A percentile compares a stretch with the other conserved stretches of the same genome.
Evolutionary conservation across 1,140 invertebrate genomes (phyloP).

Genomic region (Stenopsyche tienmushanensis): DNA sequence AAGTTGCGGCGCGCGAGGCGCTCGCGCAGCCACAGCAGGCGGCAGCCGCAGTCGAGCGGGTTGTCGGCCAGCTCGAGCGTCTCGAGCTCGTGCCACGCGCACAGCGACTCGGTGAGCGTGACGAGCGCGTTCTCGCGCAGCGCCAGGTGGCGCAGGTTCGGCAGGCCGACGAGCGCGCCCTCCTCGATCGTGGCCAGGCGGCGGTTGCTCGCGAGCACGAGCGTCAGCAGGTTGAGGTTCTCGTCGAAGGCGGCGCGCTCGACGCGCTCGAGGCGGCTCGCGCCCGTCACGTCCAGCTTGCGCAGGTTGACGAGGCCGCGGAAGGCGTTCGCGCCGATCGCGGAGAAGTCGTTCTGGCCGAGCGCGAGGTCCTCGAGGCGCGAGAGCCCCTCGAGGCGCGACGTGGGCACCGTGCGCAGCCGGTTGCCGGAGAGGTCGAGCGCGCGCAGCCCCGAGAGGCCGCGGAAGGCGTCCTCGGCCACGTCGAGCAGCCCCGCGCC

Average conservation of each 20-base stretch:
- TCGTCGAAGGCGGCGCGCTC: constrained; percentile 74
- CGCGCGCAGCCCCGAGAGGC: constrained; percentile 69
- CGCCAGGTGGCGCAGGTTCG: constrained; percentile 72
- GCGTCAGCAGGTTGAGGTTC: constrained; percentile 77
- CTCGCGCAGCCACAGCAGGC: constrained; percentile 76
- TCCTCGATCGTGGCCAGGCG: constrained; percentile 69
- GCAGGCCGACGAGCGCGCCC: constrained; percentile 72
- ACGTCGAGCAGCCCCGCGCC: constrained; percentile 78
- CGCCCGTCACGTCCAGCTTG: constrained; percentile 74
- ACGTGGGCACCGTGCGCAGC: constrained; percentile 71
- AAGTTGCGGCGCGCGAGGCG: constrained; percentile 72
- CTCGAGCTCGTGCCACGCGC: constrained; percentile 76
- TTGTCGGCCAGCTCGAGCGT: constrained; percentile 79
- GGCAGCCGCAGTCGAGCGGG: constrained; percentile 79
- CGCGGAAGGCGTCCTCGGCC: constrained; percentile 71
- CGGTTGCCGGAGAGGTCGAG: constrained; percentile 80
- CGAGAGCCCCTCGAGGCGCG: constrained; percentile 67
- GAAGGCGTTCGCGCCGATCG: constrained; percentile 70
- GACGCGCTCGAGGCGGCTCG: constrained; percentile 66
- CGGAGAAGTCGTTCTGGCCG: constrained; percentile 78
- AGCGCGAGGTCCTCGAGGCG: constrained; percentile 77
- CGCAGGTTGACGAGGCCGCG: constrained; percentile 74
- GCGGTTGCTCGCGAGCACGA: constrained; percentile 76
- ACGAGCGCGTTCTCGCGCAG: constrained; percentile 77
- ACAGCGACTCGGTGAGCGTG: constrained; percentile 71